Base-by-base conservation (phyloP, 2,888 invertebrate genomes). In the Cephalotes varians region DNA sequence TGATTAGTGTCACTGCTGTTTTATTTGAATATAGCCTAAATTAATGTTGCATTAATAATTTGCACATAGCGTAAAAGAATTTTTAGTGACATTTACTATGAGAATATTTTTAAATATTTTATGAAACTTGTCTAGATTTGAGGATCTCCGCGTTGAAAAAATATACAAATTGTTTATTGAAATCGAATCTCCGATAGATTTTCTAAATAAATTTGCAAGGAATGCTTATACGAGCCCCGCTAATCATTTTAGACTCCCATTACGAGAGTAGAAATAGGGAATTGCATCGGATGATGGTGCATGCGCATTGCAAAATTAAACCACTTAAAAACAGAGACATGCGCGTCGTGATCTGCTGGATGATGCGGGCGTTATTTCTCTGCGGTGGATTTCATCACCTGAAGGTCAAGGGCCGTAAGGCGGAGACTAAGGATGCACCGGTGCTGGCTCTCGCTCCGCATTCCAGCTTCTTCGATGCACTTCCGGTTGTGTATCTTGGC, bases 361-460 rank as follows among this genome's bases (percentile, higher is more conserved):
- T 97, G 92, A 97, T 98, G 96, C 96, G 97, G 89, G 95, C 96
- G 94, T 95, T 98, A 94, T 98, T 98, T 95, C 95, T 97, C 88
- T 96, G 96, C 73, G 97, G 97, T 82, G 98, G 98, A 83, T 98
- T 98, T 95, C 97, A 98, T 93, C 96, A 96, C 91, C 96, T 98
- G 88, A 96, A 96, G 91, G 96, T 97, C 90, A 96, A 96, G 93
- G 99, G 99, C 73, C 95, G 95, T 86, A 94, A 95, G 89, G 96
- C 96, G 28, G 93, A 95, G 21, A 88, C 96, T 74, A 96, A 95
- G 94, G 97, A 97, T 88, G 98, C 98, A 5, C 98, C 98, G 1
- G 96, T 99, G 88, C 95, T 98, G 86, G 97, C 97, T 81, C 96
- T 98, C 85, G 98, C 98, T 5, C 99, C 99, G 3, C 99, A 99